Evolutionary conservation across 1,140 invertebrate species (phyloP), one percentile per base, ranked within the genome.

Genomic region (Littorina saxatilis): DNA sequence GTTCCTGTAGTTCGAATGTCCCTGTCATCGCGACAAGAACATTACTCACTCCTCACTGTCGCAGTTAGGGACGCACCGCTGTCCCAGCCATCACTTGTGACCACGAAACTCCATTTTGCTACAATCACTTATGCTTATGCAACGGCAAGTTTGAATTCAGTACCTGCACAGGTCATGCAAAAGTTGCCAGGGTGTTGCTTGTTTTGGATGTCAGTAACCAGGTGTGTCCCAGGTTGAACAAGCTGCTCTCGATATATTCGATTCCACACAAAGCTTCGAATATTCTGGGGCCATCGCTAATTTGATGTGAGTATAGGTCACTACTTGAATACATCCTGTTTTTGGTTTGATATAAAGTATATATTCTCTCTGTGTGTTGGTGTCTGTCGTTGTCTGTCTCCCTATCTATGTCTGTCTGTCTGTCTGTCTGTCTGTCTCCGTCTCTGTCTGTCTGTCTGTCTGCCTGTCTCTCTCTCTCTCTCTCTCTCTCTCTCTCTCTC

Each of bases 401-500:
- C 23, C 61, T 66, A 7, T 66, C 32, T 35, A 11, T 35, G 5
- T 35, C 32, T 35, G 5, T 35, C 32, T 35, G 5, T 35, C 5
- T 66, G 7, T 66, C 61, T 66, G 7, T 66, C 7, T 66, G 7
- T 66, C 61, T 66, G 7, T 66, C 61, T 66, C 61, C 23, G 7
- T 35, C 32, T 35, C 32, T 35, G 7, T 66, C 32, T 35, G 5
- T 35, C 32, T 35, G 7, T 66, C 61, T 66, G 7, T 66, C 61
- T 66, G 7, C 23, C 61, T 66, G 7, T 66, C 61, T 66, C 61
- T 66, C 61, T 66, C 61, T 66, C 61, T 66, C 61, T 66, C 61
- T 66, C 61, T 66, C 61, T 66, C 61, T 66, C 61, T 66, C 61
- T 66, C 61, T 66, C 61, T 66, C 61, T 66, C 61, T 66, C 61